Conservation (phyloP, 2,797 vertebrate genomes). For the Halcyon leucocephala region DNA sequence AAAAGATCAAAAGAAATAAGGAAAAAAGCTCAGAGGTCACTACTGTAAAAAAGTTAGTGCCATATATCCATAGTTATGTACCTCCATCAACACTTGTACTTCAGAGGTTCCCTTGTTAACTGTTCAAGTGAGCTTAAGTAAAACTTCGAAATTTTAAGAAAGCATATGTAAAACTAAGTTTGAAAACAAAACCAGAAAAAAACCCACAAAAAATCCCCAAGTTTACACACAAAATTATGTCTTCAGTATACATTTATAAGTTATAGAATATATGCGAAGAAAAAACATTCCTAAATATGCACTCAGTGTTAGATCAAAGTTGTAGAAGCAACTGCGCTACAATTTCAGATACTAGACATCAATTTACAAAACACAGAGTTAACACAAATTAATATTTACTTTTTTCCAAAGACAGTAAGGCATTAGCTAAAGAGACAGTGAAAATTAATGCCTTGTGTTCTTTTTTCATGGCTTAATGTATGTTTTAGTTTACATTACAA, state of each 20-base stretch:
- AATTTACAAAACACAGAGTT: not conserved
- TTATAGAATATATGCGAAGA: not conserved
- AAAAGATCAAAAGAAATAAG: not conserved
- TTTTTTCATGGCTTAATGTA: not conserved
- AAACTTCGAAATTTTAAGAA: not conserved
- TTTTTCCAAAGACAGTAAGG: not conserved
- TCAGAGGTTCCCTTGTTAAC: not conserved
- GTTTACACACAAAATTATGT: not conserved
- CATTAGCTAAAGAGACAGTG: not conserved
- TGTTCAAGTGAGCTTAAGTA: not conserved
- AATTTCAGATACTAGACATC: not conserved
- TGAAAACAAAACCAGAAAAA: not conserved
- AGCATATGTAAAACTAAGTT: not conserved
- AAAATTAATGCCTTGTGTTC: not conserved
- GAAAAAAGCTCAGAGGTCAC: not conserved
- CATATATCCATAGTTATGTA: not conserved
- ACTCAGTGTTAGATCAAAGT: not conserved
- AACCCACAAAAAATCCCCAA: not conserved
- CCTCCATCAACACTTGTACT: not conserved
- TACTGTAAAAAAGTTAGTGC: not conserved
- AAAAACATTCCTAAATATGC: not conserved
- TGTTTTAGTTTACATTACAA: not conserved
- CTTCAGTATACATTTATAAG: not conserved
- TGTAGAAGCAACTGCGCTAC: not conserved
- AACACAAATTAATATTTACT: not conserved